phyloP scores from a whole-genome alignment of 2,888 invertebrate species.

The Cerastis leucographa region DNA sequence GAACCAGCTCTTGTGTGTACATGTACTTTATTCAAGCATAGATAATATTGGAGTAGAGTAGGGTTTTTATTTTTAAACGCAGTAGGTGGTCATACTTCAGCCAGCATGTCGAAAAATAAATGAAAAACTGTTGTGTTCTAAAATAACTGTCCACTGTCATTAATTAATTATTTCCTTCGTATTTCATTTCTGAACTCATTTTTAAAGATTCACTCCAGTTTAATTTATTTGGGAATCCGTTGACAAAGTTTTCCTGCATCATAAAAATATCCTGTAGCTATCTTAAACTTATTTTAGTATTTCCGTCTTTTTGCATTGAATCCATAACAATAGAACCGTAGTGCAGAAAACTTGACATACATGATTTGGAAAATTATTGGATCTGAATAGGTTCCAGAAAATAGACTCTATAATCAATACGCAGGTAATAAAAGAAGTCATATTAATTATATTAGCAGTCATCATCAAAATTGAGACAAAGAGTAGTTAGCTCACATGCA shows the following conservation, averaged over 20 bases:
- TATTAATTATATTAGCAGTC: background rate
- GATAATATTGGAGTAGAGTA: constrained; percentile 23
- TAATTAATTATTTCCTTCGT: background rate
- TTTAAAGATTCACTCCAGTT: background rate
- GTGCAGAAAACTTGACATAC: background rate
- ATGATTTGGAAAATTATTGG: constrained; percentile 1
- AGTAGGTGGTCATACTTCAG: constrained; percentile 7
- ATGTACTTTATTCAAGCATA: constrained; percentile 31
- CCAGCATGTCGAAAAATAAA: constrained; percentile 27
- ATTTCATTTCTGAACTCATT: background rate
- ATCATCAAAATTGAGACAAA: constrained; percentile 14
- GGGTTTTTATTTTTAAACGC: constrained; percentile 46
- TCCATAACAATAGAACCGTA: too few relatives aligned
- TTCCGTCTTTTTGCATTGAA: background rate
- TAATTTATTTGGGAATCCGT: background rate
- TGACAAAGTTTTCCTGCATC: background rate
- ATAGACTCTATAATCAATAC: constrained; percentile 1
- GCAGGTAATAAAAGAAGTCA: constrained; percentile 7
- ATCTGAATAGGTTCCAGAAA: background rate
- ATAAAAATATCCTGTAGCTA: background rate
- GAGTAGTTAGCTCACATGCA: constrained; percentile 1
- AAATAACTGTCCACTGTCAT: constrained; percentile 12
- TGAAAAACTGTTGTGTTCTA: background rate
- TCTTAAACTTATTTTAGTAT: background rate
- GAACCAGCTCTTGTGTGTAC: constrained; percentile 45